Evolutionary conservation across 1,140 invertebrate genomes (phyloP), one percentile per base, ranked within the genome.

Genomic region (Mycetomoellerius zeteki): DNA sequence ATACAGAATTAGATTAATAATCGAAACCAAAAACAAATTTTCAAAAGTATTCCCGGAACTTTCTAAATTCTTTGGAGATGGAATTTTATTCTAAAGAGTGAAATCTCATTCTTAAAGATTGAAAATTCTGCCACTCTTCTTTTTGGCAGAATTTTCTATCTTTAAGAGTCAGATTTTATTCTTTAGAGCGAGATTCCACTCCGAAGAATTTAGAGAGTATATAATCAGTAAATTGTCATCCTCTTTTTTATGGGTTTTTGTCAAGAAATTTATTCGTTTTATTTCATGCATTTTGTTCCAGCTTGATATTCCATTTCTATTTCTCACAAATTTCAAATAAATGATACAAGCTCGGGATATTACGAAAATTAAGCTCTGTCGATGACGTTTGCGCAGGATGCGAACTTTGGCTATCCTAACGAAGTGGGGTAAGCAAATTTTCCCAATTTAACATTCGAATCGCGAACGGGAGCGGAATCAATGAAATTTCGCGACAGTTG

Each of bases 401-500:
- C 21, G 14, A 84, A 84, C 80, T 84, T 84, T 24, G 54, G 54
- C 19, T 33, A 10, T 73, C 8, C 43, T 50, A 84, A 84, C 69
- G 54, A 75, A 84, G 54, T 69, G 16, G 2, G 27, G 54, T 50
- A 75, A 84, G 37, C 54, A 84, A 75, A 84, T 84, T 84, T 75
- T 60, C 80, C 47, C 43, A 85, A 85, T 65, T 85, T 69, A 58
- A 47, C 21, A 58, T 78, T 62, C 82, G 82, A 54, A 64, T 30
- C 30, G 47, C 72, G 80, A 84, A 75, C 80, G 54, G 78, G 33
- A 58, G 19, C 21, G 54, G 69, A 75, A 84, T 84, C 80, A 84
- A 85, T 85, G 73, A 78, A 78, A 85, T 76, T 85, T 65, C 60
- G 47, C 12, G 73, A 85, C 30, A n/a, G 82, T 65, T 67, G 73